Base-by-base conservation (phyloP, 2,797 vertebrate genomes). In the Poeciliopsis turneri region DNA sequence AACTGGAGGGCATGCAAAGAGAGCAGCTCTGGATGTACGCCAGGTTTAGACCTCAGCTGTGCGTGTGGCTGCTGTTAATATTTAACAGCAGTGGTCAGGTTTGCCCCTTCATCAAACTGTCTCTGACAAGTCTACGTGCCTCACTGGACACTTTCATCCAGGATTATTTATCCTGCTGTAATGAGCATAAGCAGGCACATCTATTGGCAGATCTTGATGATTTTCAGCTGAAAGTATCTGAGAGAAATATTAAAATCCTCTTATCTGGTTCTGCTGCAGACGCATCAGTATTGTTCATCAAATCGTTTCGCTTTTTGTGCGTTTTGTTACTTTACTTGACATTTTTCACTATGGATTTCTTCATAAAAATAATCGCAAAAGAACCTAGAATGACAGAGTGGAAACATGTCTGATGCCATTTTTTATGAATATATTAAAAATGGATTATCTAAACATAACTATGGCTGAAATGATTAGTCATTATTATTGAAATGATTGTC, bases 1-100 rank as follows among this genome's bases (percentile, higher is more conserved):
- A 45, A 1, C 53, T 64, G 78, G 15, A 69, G 55, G n/a, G 59
- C 30, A 20, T 80, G 64, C 78, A 72, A 33, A n/a, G 41, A 5
- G 15, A 72, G 45, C n/a, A 11, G 16, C 3, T 16, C 68, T 84
- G 80, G 57, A 70, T 82, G 30, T 30, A 30, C 72, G 79, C 82
- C 80, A 79, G 81, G 23, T 77, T 36, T 47, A 33, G 66, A 76
- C 53, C 43, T 45, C 41, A 79, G 13, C 51, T 46, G 76, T 59
- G 78, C 76, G 57, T 84, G 75, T 78, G 83, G 74, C 79, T 70
- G 51, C 28, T 86, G 82, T 85, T 86, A 87, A 91, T 88, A 80
- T 85, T 84, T 86, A 81, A 91, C 85, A 33, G 77, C 74, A 64
- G 69, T 59, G 3, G 81, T 64, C 76, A 75, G 68, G 75, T 83